phyloP scores from a whole-genome alignment of 1,140 invertebrate genomes.

The Hetaerina americana region DNA sequence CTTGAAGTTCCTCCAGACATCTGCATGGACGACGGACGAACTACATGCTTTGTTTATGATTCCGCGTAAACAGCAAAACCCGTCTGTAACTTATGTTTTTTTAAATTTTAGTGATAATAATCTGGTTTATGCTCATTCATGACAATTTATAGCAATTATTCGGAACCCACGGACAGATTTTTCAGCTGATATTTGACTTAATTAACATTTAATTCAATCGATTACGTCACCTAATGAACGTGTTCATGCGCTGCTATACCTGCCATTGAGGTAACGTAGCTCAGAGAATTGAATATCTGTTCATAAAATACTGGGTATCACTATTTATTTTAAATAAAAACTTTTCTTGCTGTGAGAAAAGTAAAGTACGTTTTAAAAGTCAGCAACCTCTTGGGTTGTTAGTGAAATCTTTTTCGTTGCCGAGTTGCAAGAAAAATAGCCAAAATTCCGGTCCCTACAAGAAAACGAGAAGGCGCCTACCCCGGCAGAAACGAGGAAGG shows the following conservation, averaged over 20 bases:
- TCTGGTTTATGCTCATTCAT: no score
- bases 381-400: neutral
- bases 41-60: neutral
- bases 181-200: neutral
- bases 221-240: neutral
- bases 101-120: no score
- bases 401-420: neutral
- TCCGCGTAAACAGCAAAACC: neutral
- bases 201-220: neutral
- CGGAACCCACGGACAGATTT: no score
- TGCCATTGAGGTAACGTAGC: neutral
- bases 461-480: slow-evolving; percentile 37
- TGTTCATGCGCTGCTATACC: neutral
- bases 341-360: neutral
- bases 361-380: neutral
- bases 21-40: neutral
- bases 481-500: slow-evolving; percentile 33
- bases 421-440: slow-evolving; percentile 26
- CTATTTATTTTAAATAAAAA: neutral
- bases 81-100: neutral
- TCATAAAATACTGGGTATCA: neutral
- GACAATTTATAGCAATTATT: no score
- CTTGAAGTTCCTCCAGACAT: no score
- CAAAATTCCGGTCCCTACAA: slow-evolving; percentile 46
- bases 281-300: neutral